Percentiles rank a stretch among this genome's conserved stretches.
These are phyloP conservation scores for Oncorhynchus nerka DNA, from an alignment of 2,113 vertebrate species.

Conservation along the genomic window DNA sequence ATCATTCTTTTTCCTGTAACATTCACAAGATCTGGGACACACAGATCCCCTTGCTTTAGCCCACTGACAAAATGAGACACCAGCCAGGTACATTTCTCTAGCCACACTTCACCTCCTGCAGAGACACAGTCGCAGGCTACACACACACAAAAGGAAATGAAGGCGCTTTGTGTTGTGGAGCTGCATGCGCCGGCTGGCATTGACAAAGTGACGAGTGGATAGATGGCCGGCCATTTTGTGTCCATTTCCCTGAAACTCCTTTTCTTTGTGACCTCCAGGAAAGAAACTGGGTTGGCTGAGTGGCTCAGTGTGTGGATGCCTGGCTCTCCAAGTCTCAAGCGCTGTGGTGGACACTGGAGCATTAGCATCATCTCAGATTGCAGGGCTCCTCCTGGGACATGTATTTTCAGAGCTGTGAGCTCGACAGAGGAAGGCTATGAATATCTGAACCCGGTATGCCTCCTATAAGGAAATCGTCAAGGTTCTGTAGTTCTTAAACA, in stretches of 20 bases:
- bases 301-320: conserved; percentile 13
- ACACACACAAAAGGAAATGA: neutral
- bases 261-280: conserved; percentile 63
- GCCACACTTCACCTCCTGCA: neutral
- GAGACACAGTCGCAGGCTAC: neutral
- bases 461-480: conserved; percentile 48
- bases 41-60: neutral
- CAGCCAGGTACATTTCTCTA: neutral
- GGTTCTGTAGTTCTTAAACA: conserved; percentile 50
- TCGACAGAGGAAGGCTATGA: conserved; percentile 61
- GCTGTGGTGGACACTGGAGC: conserved; percentile 52
- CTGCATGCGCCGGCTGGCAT: neutral
- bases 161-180: neutral
- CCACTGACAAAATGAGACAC: neutral
- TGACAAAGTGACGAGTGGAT: neutral
- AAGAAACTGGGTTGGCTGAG: conserved; percentile 36
- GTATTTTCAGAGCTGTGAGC: conserved; percentile 50
- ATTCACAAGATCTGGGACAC: neutral
- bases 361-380: conserved; percentile 70
- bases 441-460: conserved; percentile 59
- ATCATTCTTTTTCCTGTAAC: neutral
- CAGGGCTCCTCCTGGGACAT: conserved; percentile 45
- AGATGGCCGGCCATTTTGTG: neutral
- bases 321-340: conserved; percentile 17
- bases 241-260: conserved; percentile 27